Conservation (phyloP, 1,140 invertebrate species). For the Frieseomelitta varia region DNA sequence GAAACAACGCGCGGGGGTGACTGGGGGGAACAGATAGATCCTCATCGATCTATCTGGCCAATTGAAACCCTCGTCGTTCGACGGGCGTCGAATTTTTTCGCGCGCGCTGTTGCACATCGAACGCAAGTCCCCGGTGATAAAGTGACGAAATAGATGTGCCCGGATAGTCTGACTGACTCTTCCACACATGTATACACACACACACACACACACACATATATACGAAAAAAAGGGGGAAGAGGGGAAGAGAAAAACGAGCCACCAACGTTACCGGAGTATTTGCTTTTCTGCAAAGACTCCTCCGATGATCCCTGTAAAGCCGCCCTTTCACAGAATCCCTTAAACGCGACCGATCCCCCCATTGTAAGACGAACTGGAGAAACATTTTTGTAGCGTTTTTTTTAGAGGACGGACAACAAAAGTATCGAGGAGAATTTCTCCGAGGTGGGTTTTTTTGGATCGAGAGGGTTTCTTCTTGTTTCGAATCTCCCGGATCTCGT, state of each 20-base stretch:
- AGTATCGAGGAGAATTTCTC: background rate
- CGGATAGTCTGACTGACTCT: background rate
- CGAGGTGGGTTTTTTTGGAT: background rate
- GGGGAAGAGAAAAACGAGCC: background rate
- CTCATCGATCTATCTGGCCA: background rate
- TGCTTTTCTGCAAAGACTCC: background rate
- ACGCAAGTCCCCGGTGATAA: background rate
- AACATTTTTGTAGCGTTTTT: constrained; percentile 23
- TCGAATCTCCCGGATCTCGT: background rate
- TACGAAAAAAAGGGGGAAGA: background rate
- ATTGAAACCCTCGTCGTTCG: background rate
- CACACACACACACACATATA: no score
- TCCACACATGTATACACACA: background rate
- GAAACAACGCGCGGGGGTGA: background rate
- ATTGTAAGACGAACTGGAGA: constrained; percentile 3
- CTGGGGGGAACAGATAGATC: no score
- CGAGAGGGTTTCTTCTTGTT: no score
- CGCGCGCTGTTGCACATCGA: background rate
- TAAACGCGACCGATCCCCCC: background rate
- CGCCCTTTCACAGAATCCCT: background rate
- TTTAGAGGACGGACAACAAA: no score
- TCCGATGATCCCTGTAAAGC: constrained; percentile 17
- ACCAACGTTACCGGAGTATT: background rate
- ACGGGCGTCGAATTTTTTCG: background rate
- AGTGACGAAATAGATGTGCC: background rate